Base-by-base conservation (phyloP, 2,797 vertebrate genomes). In the Schizothorax lantsangensis region DNA sequence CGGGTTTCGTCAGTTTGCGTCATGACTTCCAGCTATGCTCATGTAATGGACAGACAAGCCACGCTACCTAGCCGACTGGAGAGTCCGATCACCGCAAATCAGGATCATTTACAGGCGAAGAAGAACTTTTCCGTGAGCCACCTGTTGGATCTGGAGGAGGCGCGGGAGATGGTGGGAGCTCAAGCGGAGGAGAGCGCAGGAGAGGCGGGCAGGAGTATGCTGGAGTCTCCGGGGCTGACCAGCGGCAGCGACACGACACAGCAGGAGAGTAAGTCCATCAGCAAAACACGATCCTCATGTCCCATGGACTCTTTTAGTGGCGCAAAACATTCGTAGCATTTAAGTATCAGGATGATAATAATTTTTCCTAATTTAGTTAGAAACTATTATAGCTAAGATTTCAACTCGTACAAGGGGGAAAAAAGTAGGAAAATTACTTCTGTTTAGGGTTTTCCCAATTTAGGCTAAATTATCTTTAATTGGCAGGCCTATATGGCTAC, bases 51-150 rank as follows among this genome's bases (percentile, higher is more conserved):
- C 94, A 95, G 97, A 93, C 97, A 96, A 91, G 93, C 94, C 88
- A 91, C 96, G 90, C 90, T 97, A 92, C 93, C 96, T 81, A 96
- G 95, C 95, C 97, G 97, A 91, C 94, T 98, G 95, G 97, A 98
- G 93, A 97, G 95, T 88, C 96, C 97, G 52, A 95, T 96, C 92
- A 94, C 94, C 47, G 94, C 96, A 69, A 96, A 95, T 92, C 96
- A 98, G 95, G 98, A 99, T 93, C 96, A 95, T 93, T 95, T 98
- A 93, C 98, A 99, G 92, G 97, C 96, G 88, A 99, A 98, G 91
- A 99, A 99, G 96, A 99, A 99, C 96, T 99, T 99, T 95, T 98
- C 98, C 11, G 98, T 99, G 88, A 99, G 98, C 94, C 98, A 99
- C 97, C 96, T 99, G 97, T 90, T 99, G 93, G 98, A 99, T 91